A percentile compares a stretch with the other conserved stretches of the same genome.
Conservation (phyloP, 53 echinoderm and acorn worm species). For the Paracentrotus lividus region DNA sequence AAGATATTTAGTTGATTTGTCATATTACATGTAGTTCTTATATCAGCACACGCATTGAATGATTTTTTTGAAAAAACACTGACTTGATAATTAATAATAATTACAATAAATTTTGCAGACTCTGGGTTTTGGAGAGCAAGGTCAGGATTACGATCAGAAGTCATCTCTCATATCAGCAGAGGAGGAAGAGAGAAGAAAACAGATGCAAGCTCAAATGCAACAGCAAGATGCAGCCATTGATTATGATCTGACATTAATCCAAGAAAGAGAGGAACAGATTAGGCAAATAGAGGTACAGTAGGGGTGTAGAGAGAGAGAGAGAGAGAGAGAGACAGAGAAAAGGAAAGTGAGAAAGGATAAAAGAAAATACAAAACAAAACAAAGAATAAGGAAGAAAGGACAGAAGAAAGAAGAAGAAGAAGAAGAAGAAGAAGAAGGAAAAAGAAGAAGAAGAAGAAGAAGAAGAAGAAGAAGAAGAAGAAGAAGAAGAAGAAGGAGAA, state of each 20-base stretch:
- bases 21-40: too few relatives aligned
- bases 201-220: constrained; percentile 83
- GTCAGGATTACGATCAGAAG: constrained; percentile 21
- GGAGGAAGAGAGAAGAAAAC: constrained; percentile 63
- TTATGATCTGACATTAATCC: constrained; percentile 83
- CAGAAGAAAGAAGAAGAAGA: neutral
- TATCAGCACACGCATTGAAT: too few relatives aligned
- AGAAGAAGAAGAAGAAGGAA: neutral
- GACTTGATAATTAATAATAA: too few relatives aligned
- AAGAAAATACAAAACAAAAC: neutral
- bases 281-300: constrained; percentile 87
- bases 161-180: constrained; percentile 75
- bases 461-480: neutral
- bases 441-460: neutral
- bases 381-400: neutral
- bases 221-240: constrained; percentile 85
- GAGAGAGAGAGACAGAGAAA: neutral
- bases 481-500: neutral
- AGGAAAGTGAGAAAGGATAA: neutral
- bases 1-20: too few relatives aligned
- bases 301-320: neutral
- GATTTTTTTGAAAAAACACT: too few relatives aligned
- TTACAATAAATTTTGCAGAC: too few relatives aligned
- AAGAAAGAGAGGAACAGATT: constrained; percentile 92
- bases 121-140: constrained; percentile 40